A percentile compares a stretch with the other conserved stretches of the same genome.
Conservation (phyloP, 1,140 invertebrate genomes). For the Pseudomyrmex sp. region DNA sequence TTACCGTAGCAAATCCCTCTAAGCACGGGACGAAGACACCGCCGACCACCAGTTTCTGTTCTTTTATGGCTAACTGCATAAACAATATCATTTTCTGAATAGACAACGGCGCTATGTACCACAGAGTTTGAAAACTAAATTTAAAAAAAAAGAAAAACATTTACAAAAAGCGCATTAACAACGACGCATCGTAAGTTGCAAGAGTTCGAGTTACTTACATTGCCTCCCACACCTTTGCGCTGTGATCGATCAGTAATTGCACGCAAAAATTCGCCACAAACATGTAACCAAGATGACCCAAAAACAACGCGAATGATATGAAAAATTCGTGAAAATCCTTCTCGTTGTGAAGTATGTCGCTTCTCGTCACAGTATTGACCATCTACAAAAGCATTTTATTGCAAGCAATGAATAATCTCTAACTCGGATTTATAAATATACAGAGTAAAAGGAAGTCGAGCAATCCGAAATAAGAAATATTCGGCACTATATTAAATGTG, state of each 20-base stretch:
- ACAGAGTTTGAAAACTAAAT: no score
- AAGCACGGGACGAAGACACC: conserved; percentile 48
- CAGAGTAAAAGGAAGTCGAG: neutral
- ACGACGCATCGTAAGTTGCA: no score
- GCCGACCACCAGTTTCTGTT: neutral
- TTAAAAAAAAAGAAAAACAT: no score
- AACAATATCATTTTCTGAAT: no score
- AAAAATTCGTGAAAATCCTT: neutral
- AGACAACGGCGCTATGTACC: no score
- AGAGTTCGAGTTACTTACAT: conserved; percentile 4
- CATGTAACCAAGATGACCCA: neutral
- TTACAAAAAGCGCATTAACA: no score
- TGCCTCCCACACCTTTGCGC: conserved; percentile 8
- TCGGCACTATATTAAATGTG: no score
- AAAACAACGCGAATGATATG: neutral
- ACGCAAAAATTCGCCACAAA: conserved; percentile 25
- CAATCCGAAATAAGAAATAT: neutral
- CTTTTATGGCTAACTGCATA: no score
- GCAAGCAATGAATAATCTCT: no score
- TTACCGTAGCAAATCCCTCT: conserved; percentile 61
- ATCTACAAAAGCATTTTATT: no score
- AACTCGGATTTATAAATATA: neutral
- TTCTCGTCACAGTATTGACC: no score
- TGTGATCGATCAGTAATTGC: conserved; percentile 5
- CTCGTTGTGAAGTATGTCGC: no score